These are phyloP conservation scores for Poeciliopsis gracilis DNA, from an alignment of 2,797 vertebrate genomes.

Conservation along the genomic window DNA sequence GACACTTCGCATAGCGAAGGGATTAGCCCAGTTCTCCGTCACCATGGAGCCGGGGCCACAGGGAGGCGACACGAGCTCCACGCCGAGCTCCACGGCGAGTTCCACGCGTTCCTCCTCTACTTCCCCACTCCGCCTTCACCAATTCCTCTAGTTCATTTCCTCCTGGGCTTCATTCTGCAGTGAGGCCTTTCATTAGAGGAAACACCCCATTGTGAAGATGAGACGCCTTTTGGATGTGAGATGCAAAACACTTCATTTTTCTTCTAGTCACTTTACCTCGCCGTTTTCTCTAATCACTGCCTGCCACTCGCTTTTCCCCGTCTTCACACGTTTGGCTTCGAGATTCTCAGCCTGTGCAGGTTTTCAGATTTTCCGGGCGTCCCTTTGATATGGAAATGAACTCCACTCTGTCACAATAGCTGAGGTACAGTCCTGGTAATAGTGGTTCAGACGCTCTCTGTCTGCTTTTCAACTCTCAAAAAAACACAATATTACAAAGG, in stretches of 20 bases:
- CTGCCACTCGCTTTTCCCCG: slow-evolving; percentile 11
- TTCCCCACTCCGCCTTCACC: neutral
- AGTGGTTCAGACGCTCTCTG: slow-evolving; percentile 12
- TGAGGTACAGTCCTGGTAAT: slow-evolving; percentile 45
- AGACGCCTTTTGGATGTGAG: slow-evolving; percentile 43
- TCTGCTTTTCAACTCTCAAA: slow-evolving; percentile 5
- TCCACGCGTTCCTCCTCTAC: neutral
- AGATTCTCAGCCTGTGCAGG: slow-evolving; percentile 27
- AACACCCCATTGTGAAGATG: slow-evolving; percentile 33
- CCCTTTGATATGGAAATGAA: slow-evolving; percentile 75
- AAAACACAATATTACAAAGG: slow-evolving; percentile 43
- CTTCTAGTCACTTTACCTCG: slow-evolving; percentile 14
- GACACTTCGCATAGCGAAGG: slow-evolving; percentile 25
- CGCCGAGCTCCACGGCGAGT: slow-evolving; percentile 5
- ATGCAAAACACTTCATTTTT: slow-evolving; percentile 44
- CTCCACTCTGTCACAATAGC: slow-evolving; percentile 59
- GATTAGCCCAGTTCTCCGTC: slow-evolving; percentile 59
- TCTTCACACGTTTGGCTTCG: slow-evolving; percentile 24
- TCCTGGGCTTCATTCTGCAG: slow-evolving; percentile 19
- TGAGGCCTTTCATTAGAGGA: slow-evolving; percentile 33
- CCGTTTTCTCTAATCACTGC: slow-evolving; percentile 51
- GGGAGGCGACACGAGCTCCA: slow-evolving; percentile 56
- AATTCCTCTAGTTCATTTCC: slow-evolving; percentile 37
- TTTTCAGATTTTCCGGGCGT: slow-evolving; percentile 50
- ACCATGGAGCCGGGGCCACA: slow-evolving; percentile 36